Evolutionary conservation across 2,888 invertebrate genomes (phyloP).

Genomic region (Apamea sordens): DNA sequence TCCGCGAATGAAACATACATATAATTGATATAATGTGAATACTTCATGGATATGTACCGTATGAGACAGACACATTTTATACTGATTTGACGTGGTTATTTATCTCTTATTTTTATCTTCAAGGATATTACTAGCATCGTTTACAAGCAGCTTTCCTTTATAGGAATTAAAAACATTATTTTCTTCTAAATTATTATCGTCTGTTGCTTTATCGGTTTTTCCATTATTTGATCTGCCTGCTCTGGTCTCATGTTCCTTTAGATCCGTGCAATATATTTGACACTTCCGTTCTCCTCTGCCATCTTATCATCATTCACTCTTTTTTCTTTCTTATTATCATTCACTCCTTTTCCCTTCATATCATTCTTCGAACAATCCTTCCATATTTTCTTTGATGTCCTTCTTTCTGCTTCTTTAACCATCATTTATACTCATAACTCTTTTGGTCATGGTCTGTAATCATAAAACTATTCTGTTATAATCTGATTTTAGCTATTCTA

Average conservation of each 20-base stretch:
- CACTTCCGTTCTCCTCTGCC: not conserved
- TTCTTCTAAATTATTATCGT: not conserved
- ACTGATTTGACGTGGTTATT: slow-evolving; percentile 1
- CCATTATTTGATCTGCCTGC: not conserved
- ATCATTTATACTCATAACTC: not conserved
- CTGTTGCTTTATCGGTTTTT: not conserved
- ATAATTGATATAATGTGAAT: slow-evolving; percentile 14
- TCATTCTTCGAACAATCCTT: not conserved
- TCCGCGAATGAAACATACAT: slow-evolving; percentile 43
- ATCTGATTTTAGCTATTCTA: not conserved
- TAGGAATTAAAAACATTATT: not conserved
- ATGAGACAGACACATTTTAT: slow-evolving; percentile 14
- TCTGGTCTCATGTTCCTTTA: not conserved
- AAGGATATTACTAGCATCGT: slow-evolving; percentile 5
- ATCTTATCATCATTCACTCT: not conserved
- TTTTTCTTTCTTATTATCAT: not conserved
- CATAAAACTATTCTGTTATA: not conserved
- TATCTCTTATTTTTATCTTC: slow-evolving; percentile 7
- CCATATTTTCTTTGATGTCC: not conserved
- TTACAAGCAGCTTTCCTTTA: not conserved
- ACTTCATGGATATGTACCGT: slow-evolving; percentile 18
- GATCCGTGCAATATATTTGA: not conserved
- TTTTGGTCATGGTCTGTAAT: not conserved
- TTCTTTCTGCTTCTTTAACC: not conserved
- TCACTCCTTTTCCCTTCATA: not conserved